Evolutionary conservation across 2,113 vertebrate genomes (phyloP), one percentile per base, ranked within the genome.

Genomic region (Gnathonemus longibarbis): DNA sequence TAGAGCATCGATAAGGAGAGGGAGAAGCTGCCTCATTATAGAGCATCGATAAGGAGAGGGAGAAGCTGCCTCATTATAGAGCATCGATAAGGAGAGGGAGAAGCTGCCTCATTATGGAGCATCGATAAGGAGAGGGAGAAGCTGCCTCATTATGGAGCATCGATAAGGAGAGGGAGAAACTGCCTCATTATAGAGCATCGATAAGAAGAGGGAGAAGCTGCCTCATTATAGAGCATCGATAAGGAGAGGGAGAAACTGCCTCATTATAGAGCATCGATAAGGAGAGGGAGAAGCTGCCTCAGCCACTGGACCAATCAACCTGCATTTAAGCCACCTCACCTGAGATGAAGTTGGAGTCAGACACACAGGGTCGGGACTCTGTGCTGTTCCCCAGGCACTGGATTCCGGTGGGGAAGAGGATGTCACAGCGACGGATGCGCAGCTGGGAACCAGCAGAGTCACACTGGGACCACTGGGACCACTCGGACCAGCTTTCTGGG

Each of bases 401-500:
- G 93, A 95, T 96, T 89, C 97, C 97, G 91, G 97, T 96, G 0
- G 98, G 98, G 91, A 99, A 99, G 50, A 98, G 93, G 56, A 98
- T 91, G 83, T 97, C 90, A 58, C 98, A 99, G 91, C 97, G 98
- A 46, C 98, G 97, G 52, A 95, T 46, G 0, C 98, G 98, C 90
- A 95, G 90, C 94, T 98, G 98, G 91, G 94, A 19, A 0, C 97
- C 97, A 0, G 96, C 95, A 0, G 95, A 93, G 89, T 98, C 97
- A 0, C 98, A 99, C n/a, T 93, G 94, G 0, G 98, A 97, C 98
- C 98, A 99, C 90, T 96, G 94, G 19, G 87, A 88, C 87, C 87
- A 99, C 90, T 96, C 96, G 0, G 98, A 99, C 98, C 98, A 99
- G 94, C 96, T 99, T 95, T 99, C 98, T 99, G 94, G 84, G 94